Evolutionary conservation across 1,140 invertebrate species (phyloP).

Genomic region (Megalonaias nervosa): DNA sequence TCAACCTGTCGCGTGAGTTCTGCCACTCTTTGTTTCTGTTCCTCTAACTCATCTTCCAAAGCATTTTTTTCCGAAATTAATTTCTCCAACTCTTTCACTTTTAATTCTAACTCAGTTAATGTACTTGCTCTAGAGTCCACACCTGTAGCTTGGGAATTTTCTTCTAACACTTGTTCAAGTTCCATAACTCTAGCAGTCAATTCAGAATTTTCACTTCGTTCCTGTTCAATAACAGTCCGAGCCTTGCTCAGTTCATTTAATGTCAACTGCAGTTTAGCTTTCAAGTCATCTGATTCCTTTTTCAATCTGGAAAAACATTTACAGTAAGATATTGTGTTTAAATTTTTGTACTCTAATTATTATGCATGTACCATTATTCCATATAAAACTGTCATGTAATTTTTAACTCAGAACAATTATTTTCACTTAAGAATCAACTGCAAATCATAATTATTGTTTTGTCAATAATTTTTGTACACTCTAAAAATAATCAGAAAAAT

Average conservation of each 20-base stretch:
- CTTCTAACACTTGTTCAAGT: slow-evolving; percentile 36
- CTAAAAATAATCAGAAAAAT: too few relatives aligned
- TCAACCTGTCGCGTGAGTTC: slow-evolving; percentile 40
- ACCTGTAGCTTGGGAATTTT: slow-evolving; percentile 8
- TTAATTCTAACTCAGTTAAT: slow-evolving; percentile 45
- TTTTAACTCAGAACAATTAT: too few relatives aligned
- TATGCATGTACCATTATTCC: too few relatives aligned
- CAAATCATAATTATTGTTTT: too few relatives aligned
- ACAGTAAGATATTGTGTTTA: neutral
- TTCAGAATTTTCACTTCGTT: slow-evolving; percentile 32
- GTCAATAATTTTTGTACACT: too few relatives aligned
- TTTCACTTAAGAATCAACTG: too few relatives aligned
- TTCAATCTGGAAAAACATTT: slow-evolving; percentile 42
- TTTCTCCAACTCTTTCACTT: slow-evolving; percentile 47
- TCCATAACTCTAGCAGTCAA: slow-evolving; percentile 18
- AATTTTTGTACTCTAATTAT: neutral
- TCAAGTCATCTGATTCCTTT: slow-evolving; percentile 59
- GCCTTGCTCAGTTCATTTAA: slow-evolving; percentile 57
- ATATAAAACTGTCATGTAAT: too few relatives aligned
- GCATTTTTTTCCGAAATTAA: slow-evolving; percentile 46
- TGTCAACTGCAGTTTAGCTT: slow-evolving; percentile 59
- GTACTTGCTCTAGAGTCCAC: slow-evolving; percentile 18
- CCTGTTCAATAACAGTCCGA: slow-evolving; percentile 44
- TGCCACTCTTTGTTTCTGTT: slow-evolving; percentile 39
- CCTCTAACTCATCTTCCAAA: slow-evolving; percentile 48